These are phyloP conservation scores for Heliconius congener DNA, from an alignment of 1,140 invertebrate species.

Conservation along the genomic window DNA sequence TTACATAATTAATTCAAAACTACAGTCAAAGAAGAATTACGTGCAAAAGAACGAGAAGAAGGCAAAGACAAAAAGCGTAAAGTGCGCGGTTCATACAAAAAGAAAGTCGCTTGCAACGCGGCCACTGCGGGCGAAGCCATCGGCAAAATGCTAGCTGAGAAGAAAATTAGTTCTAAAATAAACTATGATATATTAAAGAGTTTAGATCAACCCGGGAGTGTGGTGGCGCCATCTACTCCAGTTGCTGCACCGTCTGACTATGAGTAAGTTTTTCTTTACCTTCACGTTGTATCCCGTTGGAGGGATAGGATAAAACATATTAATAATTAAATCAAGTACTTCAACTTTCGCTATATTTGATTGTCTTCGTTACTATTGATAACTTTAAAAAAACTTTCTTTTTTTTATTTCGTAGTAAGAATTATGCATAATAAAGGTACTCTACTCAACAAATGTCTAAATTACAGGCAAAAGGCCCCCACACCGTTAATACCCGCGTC, in stretches of 20 bases:
- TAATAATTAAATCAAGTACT: too few relatives aligned
- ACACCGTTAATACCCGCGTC: constrained; percentile 43
- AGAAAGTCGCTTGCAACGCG: constrained; percentile 84
- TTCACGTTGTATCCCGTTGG: neutral
- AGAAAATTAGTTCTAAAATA: constrained; percentile 97
- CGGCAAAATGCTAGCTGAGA: constrained; percentile 96
- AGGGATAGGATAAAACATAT: too few relatives aligned
- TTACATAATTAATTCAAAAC: neutral
- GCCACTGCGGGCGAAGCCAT: constrained; percentile 95
- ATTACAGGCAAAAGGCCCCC: constrained; percentile 1
- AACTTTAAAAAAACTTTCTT: too few relatives aligned
- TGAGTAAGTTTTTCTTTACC: constrained; percentile 45
- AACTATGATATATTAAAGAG: constrained; percentile 98
- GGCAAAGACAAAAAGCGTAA: constrained; percentile 89
- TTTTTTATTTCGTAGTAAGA: neutral
- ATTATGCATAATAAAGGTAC: too few relatives aligned
- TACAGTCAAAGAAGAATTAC: constrained; percentile 90
- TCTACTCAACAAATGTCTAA: neutral
- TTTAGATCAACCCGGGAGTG: constrained; percentile 83
- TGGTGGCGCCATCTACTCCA: constrained; percentile 37
- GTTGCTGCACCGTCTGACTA: constrained; percentile 24
- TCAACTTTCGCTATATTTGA: too few relatives aligned
- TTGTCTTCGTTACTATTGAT: too few relatives aligned
- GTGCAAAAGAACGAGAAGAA: constrained; percentile 88
- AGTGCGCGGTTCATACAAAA: constrained; percentile 78